Conservation (phyloP, 2,888 invertebrate genomes). For the Drosophila falleni region DNA sequence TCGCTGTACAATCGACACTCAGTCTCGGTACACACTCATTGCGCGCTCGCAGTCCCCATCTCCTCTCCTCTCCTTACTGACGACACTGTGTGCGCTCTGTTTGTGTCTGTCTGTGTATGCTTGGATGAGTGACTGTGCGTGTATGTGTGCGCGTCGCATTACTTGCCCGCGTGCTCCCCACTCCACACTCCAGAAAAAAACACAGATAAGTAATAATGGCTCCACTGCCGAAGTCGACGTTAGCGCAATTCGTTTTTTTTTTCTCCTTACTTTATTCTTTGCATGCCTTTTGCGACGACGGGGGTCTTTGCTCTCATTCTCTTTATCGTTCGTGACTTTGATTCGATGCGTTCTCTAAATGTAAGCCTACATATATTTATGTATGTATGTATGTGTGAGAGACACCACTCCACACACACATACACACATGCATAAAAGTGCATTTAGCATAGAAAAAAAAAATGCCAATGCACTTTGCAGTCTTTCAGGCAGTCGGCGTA, state of each 20-base stretch:
- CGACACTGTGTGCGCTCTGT: constrained; percentile 35
- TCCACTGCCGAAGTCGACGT: constrained; percentile 49
- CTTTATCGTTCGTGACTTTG: constrained; percentile 61
- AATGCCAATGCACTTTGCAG: constrained; percentile 35
- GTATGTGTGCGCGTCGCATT: constrained; percentile 42
- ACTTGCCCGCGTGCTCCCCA: constrained; percentile 61
- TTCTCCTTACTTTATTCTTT: constrained; percentile 49
- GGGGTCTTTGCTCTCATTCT: constrained; percentile 71
- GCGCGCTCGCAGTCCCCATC: constrained; percentile 58
- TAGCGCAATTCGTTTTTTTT: constrained; percentile 57
- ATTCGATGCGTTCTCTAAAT: constrained; percentile 38
- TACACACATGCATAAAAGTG: constrained; percentile 4
- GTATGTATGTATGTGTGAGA: constrained; percentile 24
- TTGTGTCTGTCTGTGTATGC: constrained; percentile 19
- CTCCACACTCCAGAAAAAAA: constrained; percentile 26
- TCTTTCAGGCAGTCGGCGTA: constrained; percentile 39
- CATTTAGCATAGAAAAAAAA: constrained; percentile 24
- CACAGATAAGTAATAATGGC: constrained; percentile 63
- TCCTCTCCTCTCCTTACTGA: constrained; percentile 15
- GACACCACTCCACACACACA: constrained; percentile 15
- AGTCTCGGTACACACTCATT: constrained; percentile 78
- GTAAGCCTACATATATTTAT: not conserved
- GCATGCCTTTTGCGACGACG: constrained; percentile 53
- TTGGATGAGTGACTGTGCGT: constrained; percentile 14
- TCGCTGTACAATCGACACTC: constrained; percentile 66